phyloP scores from a whole-genome alignment of 2,888 invertebrate genomes.

The Embidobia sp. region DNA sequence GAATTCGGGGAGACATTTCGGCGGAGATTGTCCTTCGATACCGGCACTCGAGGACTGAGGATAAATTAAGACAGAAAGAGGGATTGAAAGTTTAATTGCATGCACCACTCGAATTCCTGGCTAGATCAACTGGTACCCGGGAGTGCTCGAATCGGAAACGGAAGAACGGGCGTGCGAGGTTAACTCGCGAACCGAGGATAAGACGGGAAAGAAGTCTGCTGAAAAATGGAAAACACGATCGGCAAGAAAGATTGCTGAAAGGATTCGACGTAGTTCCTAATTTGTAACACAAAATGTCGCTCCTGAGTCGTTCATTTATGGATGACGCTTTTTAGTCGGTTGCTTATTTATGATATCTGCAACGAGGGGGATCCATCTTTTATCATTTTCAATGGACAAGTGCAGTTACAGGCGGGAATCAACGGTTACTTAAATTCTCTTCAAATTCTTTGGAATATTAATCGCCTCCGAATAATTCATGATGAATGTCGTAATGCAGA shows the following conservation, averaged over 20 bases:
- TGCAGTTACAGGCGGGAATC: constrained; percentile 1
- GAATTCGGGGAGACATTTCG: constrained; percentile 31
- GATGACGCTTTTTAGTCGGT: constrained; percentile 47
- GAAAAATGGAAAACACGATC: constrained; percentile 43
- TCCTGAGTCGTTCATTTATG: constrained; percentile 40
- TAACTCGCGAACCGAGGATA: constrained; percentile 26
- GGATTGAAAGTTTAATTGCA: constrained; percentile 76
- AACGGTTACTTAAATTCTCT: no score
- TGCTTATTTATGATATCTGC: constrained; percentile 48
- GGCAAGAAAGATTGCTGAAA: constrained; percentile 20
- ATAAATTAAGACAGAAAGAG: constrained; percentile 71
- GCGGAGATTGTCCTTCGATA: constrained; percentile 68
- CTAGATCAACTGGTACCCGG: constrained; percentile 67
- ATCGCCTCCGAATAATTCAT: no score
- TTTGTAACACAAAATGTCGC: constrained; percentile 58
- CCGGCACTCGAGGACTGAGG: constrained; percentile 57
- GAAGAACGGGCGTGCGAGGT: constrained; percentile 22
- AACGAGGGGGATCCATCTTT: constrained; percentile 32
- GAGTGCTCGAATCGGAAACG: constrained; percentile 24
- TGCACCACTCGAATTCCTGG: constrained; percentile 68
- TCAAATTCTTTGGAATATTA: no score
- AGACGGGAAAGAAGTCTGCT: constrained; percentile 60
- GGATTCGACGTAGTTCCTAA: constrained; percentile 39
- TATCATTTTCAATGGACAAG: constrained; percentile 18
- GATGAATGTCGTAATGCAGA: no score